Evolutionary conservation across 2,113 vertebrate species (phyloP).

Genomic region (Harpagus bidentatus): DNA sequence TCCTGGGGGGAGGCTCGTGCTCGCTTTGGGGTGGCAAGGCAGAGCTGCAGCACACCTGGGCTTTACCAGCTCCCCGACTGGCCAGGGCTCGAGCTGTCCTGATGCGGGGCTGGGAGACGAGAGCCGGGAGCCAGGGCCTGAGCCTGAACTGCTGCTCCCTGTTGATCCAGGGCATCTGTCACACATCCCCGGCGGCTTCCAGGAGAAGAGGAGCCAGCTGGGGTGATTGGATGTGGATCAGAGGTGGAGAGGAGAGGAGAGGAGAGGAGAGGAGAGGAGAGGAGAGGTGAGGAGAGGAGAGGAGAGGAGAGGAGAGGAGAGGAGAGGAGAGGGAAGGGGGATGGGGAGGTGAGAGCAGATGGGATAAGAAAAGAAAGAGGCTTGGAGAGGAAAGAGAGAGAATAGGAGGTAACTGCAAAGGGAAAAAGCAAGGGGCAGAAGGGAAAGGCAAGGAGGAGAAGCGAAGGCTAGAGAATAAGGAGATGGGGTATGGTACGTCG

Average conservation of each 20-base stretch:
- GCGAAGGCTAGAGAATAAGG: neutral
- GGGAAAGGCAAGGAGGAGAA: neutral
- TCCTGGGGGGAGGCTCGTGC: constrained; percentile 1
- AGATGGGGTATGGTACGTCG: rapidly evolving
- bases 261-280: neutral
- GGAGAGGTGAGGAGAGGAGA: no score
- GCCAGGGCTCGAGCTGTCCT: constrained; percentile 37
- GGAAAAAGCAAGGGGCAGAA: neutral
- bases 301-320: neutral
- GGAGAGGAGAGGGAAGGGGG: neutral
- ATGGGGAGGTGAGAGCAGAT: neutral
- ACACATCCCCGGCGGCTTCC: neutral
- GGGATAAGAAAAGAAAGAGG: neutral
- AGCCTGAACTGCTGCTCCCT: neutral
- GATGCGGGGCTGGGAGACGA: neutral
- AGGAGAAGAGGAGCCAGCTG: constrained; percentile 20
- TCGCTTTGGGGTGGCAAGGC: neutral
- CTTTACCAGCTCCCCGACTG: constrained; percentile 27
- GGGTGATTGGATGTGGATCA: neutral
- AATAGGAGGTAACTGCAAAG: neutral
- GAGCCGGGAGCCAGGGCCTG: neutral
- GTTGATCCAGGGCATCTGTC: constrained; percentile 53
- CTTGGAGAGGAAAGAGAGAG: neutral
- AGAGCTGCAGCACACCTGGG: constrained; percentile 54
- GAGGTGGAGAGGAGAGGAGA: neutral